Evolutionary conservation across 64 coral and sea anemone species (phyloP).

Genomic region (Trachythela sp.): DNA sequence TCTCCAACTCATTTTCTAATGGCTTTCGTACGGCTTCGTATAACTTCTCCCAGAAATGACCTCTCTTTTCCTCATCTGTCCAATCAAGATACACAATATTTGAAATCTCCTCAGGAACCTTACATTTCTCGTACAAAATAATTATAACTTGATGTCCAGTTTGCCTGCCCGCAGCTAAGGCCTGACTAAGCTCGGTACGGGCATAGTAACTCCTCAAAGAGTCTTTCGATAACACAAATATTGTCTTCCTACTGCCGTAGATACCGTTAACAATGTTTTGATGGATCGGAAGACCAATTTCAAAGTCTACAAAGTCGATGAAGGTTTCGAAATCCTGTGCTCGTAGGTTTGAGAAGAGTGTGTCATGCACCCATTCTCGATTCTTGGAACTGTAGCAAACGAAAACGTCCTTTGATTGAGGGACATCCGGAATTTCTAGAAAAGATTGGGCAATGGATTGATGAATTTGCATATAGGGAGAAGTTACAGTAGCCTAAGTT

Average conservation of each 20-base stretch:
- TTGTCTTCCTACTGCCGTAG: constrained; percentile 1
- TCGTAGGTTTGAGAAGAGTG: background rate
- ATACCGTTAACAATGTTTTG: background rate
- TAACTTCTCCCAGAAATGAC: background rate
- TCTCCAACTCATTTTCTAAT: background rate
- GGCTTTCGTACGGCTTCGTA: background rate
- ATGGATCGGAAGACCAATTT: background rate
- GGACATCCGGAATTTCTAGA: constrained; percentile 1
- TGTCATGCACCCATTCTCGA: background rate
- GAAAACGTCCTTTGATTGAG: background rate
- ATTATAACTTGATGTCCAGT: background rate
- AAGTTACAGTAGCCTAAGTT: too few species aligned
- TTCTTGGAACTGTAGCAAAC: constrained; percentile 7
- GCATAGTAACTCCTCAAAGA: background rate
- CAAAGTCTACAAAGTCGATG: constrained; percentile 11
- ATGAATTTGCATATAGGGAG: background rate
- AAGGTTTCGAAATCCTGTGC: background rate
- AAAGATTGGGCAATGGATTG: background rate
- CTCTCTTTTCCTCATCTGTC: background rate
- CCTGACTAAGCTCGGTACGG: background rate
- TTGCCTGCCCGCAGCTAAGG: background rate
- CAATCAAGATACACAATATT: background rate
- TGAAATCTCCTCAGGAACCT: background rate
- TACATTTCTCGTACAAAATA: constrained; percentile 8
- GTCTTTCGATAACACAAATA: constrained; percentile 15